Evolutionary conservation across 2,888 invertebrate genomes (phyloP), one percentile per base, ranked within the genome.

Genomic region (Pterostichus niger): DNA sequence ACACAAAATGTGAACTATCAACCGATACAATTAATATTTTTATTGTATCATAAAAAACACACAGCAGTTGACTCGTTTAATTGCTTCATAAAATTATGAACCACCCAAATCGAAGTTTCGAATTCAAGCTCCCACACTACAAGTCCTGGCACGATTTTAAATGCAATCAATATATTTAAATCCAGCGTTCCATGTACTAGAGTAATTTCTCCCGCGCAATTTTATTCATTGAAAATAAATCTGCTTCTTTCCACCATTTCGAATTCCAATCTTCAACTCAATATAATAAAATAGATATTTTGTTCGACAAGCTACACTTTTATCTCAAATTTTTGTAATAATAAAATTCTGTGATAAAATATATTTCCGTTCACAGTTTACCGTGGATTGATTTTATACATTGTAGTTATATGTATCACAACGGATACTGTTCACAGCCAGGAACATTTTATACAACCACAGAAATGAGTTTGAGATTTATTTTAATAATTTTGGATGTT

Each of bases 221-320:
- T 59, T 59, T 59, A 59, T 64, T 64, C 64, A 64, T 64, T 64
- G 35, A 64, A 64, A 64, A 64, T 64, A 64, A 64, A 64, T 64
- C 64, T 64, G 35, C n/a, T 35, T 35, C 59, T 59, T 33, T 64
- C 49, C 64, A 35, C 64, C 33, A 49, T 13, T 13, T 13, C 13
- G 13, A 24, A n/a, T 64, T 64, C 35, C 64, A 64, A 64, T 64
- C 64, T 64, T 64, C 64, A 35, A 33, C 5, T 49, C 35, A 11
- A 35, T 35, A 64, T 64, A 64, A 33, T 33, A 64, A 64, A 33
- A 35, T 35, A 40, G 40, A 40, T 7, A 40, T 40, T 40, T 40
- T 40, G 40, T 40, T 40, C 40, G 40, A 40, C 9, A 24, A 24
- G 6, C 9, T 5, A 40, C 1, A 40, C 40, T 40, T 40, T 40